Percentiles rank a stretch among this genome's conserved stretches.
phyloP scores from a whole-genome alignment of 2,113 vertebrate genomes.

The Chaetodon auriga region DNA sequence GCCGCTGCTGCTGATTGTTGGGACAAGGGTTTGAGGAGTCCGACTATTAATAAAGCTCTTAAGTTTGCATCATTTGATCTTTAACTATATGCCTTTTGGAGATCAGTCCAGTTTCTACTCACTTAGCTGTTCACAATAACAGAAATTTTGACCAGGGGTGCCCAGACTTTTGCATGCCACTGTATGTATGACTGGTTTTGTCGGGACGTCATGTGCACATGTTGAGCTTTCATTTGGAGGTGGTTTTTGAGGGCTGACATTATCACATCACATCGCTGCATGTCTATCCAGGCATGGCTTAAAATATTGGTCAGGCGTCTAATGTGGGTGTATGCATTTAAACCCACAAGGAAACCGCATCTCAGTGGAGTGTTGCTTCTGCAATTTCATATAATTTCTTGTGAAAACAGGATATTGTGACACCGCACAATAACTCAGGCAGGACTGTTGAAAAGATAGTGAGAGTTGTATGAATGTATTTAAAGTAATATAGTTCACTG shows the following conservation, averaged over 20 bases:
- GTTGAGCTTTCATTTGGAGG: neutral
- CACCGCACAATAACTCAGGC: neutral
- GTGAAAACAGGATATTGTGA: neutral
- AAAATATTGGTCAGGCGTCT: neutral
- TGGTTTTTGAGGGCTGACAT: neutral
- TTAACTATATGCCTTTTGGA: too few species aligned
- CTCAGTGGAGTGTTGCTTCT: neutral
- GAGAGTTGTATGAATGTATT: neutral
- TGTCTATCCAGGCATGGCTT: neutral
- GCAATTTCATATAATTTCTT: neutral
- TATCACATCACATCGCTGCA: neutral
- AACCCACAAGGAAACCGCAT: neutral
- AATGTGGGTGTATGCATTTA: neutral
- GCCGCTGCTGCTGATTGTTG: too few species aligned
- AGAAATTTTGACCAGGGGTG: too few species aligned
- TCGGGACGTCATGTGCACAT: neutral
- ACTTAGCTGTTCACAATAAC: too few species aligned
- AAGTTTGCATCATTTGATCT: too few species aligned
- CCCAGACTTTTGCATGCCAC: too few species aligned
- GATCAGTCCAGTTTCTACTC: too few species aligned
- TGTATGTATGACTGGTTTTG: neutral
- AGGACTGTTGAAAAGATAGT: neutral
- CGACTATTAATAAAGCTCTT: too few species aligned
- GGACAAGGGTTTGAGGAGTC: too few species aligned
- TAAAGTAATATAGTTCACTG: too few species aligned